Conservation (phyloP, 2,113 vertebrate species). For the Ascaphus truei region DNA sequence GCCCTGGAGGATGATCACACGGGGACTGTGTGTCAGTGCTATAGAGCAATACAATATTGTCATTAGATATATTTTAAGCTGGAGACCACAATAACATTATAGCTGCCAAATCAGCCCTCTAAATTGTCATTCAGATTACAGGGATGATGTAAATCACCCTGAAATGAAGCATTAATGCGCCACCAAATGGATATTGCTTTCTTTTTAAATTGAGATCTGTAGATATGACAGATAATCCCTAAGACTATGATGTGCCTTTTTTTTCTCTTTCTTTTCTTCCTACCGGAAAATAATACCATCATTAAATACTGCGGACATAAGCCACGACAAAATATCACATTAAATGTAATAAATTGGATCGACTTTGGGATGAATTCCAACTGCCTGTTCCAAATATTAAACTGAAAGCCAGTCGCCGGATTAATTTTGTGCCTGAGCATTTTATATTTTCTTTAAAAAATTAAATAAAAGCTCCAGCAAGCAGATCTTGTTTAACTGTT, state of each 20-base stretch:
- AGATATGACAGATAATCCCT: not conserved
- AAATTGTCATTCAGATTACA: not conserved
- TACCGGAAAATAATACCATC: accelerated
- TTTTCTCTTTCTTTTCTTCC: not conserved
- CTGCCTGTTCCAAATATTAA: not conserved
- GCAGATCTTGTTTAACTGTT: no score
- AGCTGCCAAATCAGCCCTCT: no score
- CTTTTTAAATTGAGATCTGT: not conserved
- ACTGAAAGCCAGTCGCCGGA: not conserved
- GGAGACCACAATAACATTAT: no score
- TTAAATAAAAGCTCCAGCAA: no score
- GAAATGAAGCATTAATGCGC: accelerated
- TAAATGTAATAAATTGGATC: not conserved
- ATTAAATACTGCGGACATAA: not conserved
- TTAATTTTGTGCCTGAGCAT: not conserved
- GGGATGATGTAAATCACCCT: accelerated
- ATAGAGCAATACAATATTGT: no score
- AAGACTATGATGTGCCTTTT: not conserved
- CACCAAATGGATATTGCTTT: not conserved
- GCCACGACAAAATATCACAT: not conserved
- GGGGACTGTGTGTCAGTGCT: no score
- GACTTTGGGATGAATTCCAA: not conserved
- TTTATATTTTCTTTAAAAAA: not conserved
- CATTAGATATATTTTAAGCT: no score
- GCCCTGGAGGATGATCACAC: no score